A percentile compares a stretch with the other conserved stretches of the same genome.
Evolutionary conservation across 2,113 vertebrate genomes (phyloP).

Genomic region (Malurus elegans): DNA sequence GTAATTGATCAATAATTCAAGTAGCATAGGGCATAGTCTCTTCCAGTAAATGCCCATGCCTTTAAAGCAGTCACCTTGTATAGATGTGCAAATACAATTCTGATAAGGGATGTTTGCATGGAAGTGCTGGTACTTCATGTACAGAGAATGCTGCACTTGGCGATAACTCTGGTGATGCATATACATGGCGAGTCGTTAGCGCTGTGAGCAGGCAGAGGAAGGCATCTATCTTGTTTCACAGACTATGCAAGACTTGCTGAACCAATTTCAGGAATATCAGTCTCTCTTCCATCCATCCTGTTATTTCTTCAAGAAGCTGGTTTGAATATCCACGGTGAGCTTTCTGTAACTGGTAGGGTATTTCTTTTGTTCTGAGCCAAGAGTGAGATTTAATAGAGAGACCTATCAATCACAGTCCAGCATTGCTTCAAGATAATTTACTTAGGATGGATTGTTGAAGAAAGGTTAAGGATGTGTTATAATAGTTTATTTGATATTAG

Average conservation of each 20-base stretch:
- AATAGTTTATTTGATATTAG: conserved; percentile 50
- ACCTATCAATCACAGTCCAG: conserved; percentile 2
- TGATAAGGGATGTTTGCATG: conserved; percentile 37
- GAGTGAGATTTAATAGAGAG: not conserved
- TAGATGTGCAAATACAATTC: conserved; percentile 31
- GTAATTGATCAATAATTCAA: conserved; percentile 61
- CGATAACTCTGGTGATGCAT: not conserved
- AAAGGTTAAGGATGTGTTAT: conserved; percentile 53
- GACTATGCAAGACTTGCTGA: not conserved
- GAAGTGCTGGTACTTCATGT: not conserved
- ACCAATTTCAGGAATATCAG: not conserved
- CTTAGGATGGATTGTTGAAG: conserved; percentile 54
- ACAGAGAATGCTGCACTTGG: not conserved
- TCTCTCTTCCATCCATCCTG: not conserved
- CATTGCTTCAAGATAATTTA: conserved; percentile 39
- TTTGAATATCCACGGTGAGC: not conserved
- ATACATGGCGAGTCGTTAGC: not conserved
- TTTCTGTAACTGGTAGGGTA: not conserved
- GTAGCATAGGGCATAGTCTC: not conserved
- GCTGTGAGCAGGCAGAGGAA: not conserved
- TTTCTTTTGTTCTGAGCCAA: conserved; percentile 19
- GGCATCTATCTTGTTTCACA: not conserved
- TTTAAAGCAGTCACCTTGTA: conserved; percentile 5
- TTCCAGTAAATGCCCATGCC: not conserved
- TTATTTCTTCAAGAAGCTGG: not conserved